Evolutionary conservation across 2,888 invertebrate species (phyloP).

Genomic region (Aporophyla nigra): DNA sequence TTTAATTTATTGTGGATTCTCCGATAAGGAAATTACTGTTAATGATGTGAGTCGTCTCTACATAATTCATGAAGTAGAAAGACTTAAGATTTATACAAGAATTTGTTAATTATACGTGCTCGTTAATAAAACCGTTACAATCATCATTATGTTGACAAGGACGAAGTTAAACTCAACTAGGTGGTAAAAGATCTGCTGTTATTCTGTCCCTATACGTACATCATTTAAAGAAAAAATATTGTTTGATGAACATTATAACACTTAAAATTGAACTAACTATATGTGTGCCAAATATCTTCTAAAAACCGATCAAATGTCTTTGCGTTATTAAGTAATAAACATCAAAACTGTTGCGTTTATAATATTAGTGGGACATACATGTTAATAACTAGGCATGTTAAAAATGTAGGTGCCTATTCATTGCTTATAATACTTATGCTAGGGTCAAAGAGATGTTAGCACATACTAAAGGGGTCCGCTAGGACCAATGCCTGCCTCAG

Average conservation of each 20-base stretch:
- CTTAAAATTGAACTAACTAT: too few species aligned
- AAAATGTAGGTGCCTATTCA: background rate
- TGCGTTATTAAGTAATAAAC: too few species aligned
- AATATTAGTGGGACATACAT: too few species aligned
- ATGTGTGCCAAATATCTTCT: too few species aligned
- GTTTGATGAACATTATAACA: background rate
- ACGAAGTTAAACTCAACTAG: background rate
- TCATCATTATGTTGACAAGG: background rate
- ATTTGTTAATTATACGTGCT: constrained; percentile 29
- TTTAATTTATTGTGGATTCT: constrained; percentile 50
- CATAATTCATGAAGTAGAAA: constrained; percentile 39
- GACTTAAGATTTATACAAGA: constrained; percentile 43
- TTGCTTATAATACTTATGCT: too few species aligned
- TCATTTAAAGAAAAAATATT: background rate
- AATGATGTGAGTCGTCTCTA: constrained; percentile 52
- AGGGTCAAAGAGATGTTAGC: too few species aligned
- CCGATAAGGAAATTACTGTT: constrained; percentile 57
- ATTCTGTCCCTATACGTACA: background rate
- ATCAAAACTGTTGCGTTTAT: too few species aligned
- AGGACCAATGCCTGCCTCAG: too few species aligned
- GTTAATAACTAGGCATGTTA: background rate
- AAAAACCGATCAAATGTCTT: too few species aligned
- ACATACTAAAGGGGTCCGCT: too few species aligned
- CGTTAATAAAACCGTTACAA: background rate
- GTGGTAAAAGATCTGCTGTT: background rate